phyloP scores from a whole-genome alignment of 1,140 invertebrate genomes.

The Drosophila asahinai region DNA sequence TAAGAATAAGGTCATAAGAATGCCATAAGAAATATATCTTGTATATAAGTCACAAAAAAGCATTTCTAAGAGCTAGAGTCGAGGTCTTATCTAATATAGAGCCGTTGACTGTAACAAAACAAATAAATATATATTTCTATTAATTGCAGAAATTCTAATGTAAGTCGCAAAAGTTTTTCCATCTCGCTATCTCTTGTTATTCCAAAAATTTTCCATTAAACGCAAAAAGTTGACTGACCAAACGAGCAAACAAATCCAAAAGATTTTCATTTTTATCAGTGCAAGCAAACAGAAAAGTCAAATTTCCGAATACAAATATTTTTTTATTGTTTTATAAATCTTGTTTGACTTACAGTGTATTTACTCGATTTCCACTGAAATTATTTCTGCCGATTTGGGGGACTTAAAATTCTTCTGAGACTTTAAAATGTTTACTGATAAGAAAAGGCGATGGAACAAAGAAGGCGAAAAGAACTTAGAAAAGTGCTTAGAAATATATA shows the following conservation, averaged over 20 bases:
- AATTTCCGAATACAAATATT: slow-evolving; percentile 61
- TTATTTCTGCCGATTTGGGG: slow-evolving; percentile 18
- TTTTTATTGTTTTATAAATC: slow-evolving; percentile 52
- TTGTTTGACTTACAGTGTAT: slow-evolving; percentile 24
- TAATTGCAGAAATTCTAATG: neutral
- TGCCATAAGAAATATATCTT: too few species aligned
- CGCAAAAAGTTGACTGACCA: slow-evolving; percentile 67
- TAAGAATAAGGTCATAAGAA: too few species aligned
- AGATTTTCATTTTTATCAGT: slow-evolving; percentile 65
- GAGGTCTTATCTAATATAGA: too few species aligned
- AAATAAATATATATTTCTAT: neutral
- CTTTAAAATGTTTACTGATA: slow-evolving; percentile 34
- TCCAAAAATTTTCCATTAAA: slow-evolving; percentile 51
- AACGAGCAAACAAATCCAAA: slow-evolving; percentile 36
- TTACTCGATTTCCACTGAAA: slow-evolving; percentile 18
- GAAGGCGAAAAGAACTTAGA: slow-evolving; percentile 1
- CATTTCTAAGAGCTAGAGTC: too few species aligned
- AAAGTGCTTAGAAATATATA: neutral
- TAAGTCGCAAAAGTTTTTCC: neutral
- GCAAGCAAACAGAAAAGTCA: slow-evolving; percentile 32
- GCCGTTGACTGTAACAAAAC: too few species aligned
- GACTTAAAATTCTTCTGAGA: slow-evolving; percentile 10
- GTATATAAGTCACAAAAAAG: too few species aligned
- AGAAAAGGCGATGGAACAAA: slow-evolving; percentile 35
- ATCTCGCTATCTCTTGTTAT: slow-evolving; percentile 1